Conservation (phyloP, 2,113 vertebrate species). For the Burhinus bistriatus region DNA sequence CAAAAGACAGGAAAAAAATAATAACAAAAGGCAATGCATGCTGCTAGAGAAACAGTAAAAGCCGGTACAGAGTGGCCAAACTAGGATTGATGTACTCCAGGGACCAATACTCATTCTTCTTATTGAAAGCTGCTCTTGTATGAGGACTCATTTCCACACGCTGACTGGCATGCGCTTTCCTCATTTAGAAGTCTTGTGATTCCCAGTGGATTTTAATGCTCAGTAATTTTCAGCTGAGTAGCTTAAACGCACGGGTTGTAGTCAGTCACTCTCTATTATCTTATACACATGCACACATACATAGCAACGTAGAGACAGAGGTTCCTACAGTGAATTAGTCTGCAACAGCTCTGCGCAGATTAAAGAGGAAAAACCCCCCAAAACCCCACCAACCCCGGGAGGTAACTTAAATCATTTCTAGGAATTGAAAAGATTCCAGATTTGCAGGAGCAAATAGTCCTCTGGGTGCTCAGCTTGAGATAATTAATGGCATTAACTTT, state of each 20-base stretch:
- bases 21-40: not conserved
- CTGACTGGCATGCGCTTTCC: constrained; percentile 24
- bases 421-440: not conserved
- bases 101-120: constrained; percentile 26
- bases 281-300: not conserved
- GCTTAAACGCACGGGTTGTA: constrained; percentile 25
- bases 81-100: constrained; percentile 9
- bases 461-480: not conserved
- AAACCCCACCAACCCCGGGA: not conserved
- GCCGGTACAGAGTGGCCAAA: not conserved
- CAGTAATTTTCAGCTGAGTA: constrained; percentile 45
- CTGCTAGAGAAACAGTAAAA: constrained; percentile 43
- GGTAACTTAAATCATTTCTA: not conserved
- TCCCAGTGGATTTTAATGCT: constrained; percentile 50
- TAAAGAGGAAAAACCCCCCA: not conserved
- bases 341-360: not conserved
- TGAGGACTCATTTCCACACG: not conserved
- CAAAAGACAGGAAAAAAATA: constrained; percentile 46
- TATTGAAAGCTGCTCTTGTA: constrained; percentile 39
- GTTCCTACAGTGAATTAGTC: not conserved
- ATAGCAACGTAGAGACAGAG: not conserved
- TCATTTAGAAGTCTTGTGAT: constrained; percentile 41
- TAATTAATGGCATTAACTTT: not conserved
- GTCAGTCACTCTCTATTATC: constrained; percentile 46
- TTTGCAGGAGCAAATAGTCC: not conserved